A percentile compares a stretch with the other conserved stretches of the same genome.
Evolutionary conservation across 2,888 invertebrate species (phyloP).

Genomic region (Dryomyza anilis): DNA sequence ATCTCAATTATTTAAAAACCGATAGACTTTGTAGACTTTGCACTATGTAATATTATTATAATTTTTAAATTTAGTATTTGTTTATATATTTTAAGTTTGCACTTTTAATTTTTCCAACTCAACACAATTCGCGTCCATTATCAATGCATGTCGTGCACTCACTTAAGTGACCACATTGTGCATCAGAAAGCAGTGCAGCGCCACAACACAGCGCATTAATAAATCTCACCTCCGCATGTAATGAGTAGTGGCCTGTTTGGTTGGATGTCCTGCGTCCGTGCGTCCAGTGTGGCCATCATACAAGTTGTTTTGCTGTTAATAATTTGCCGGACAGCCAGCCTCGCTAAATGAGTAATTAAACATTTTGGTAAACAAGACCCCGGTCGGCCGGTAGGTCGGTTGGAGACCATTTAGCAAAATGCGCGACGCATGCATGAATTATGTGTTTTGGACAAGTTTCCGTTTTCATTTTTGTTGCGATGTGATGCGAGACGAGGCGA

Average conservation of each 20-base stretch:
- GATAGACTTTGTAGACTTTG: too few species aligned
- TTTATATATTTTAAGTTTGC: too few species aligned
- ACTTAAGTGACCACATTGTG: neutral
- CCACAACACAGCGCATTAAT: conserved; percentile 10
- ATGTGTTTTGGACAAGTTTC: conserved; percentile 3
- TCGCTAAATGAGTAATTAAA: conserved; percentile 22
- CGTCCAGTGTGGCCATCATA: neutral
- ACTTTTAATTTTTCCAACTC: too few species aligned
- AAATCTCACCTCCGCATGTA: neutral
- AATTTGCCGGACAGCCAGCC: conserved; percentile 19
- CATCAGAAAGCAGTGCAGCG: too few species aligned
- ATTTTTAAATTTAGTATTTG: too few species aligned
- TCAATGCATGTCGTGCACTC: neutral
- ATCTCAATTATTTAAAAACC: too few species aligned
- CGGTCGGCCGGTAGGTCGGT: neutral
- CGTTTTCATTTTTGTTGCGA: neutral
- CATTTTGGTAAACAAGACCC: conserved; percentile 15
- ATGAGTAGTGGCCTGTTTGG: neutral
- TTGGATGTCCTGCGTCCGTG: neutral
- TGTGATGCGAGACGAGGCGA: neutral
- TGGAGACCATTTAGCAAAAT: conserved; percentile 10
- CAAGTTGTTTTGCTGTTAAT: conserved; percentile 8
- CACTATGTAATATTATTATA: too few species aligned
- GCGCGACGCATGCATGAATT: conserved; percentile 13
- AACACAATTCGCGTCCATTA: too few species aligned